Percentiles rank a stretch among this genome's conserved stretches.
Conservation (phyloP, 2,113 vertebrate species). For the Neolamprologus sp. region DNA sequence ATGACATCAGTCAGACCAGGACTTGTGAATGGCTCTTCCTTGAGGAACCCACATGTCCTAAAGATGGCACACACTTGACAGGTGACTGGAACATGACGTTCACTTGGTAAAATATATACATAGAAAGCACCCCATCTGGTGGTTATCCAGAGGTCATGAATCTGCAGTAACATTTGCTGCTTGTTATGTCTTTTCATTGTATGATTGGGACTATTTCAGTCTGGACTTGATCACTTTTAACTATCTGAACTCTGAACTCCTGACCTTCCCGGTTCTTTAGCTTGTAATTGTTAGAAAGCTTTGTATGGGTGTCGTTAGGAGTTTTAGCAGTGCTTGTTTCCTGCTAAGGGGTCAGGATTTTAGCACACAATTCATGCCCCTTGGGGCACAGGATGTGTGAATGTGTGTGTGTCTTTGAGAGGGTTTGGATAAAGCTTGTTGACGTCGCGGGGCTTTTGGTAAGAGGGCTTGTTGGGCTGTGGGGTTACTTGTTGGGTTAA, state of each 20-base stretch:
- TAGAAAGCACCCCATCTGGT: not conserved
- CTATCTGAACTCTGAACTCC: conserved; percentile 49
- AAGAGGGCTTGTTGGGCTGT: conserved; percentile 10
- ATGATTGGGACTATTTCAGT: not conserved
- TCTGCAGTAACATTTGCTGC: not conserved
- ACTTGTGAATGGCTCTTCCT: not conserved
- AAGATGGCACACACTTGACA: not conserved
- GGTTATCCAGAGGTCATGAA: not conserved
- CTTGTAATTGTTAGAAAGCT: conserved; percentile 40
- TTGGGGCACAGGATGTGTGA: conserved; percentile 28
- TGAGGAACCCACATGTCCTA: not conserved
- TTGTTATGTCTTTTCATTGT: not conserved
- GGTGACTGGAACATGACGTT: not conserved
- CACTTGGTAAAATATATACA: not conserved
- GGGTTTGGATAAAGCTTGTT: conserved; percentile 46
- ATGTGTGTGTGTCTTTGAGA: conserved; percentile 5
- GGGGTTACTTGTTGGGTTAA: conserved; percentile 22
- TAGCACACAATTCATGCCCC: conserved; percentile 47
- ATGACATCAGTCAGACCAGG: not conserved
- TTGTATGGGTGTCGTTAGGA: conserved; percentile 43
- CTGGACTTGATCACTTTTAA: conserved; percentile 22
- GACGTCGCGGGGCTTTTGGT: conserved; percentile 21
- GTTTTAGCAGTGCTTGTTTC: conserved; percentile 57
- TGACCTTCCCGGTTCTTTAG: conserved; percentile 17
- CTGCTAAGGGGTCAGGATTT: conserved; percentile 55